A percentile compares a stretch with the other conserved stretches of the same genome.
These are phyloP conservation scores for Ophiothrix spiculata DNA, from an alignment of 35 echinoderm and acorn worm species.

Conservation along the genomic window DNA sequence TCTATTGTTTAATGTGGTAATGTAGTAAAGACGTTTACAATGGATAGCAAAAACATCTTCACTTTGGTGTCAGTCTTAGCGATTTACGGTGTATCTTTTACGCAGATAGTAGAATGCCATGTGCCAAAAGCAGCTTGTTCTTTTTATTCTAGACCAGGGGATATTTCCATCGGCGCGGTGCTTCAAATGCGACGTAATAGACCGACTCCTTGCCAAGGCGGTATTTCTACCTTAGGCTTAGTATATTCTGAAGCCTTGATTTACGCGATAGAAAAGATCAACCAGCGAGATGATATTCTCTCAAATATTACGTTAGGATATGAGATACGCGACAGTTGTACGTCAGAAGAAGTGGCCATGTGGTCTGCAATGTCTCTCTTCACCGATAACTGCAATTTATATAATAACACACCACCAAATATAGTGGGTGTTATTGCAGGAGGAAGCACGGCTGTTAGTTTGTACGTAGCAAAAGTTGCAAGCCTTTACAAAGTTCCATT, in stretches of 20 bases:
- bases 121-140: neutral
- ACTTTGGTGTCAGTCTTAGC: too few relatives aligned
- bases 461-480: neutral
- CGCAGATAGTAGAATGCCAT: too few relatives aligned
- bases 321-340: constrained; percentile 34
- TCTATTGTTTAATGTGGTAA: too few relatives aligned
- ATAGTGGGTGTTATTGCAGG: neutral
- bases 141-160: neutral
- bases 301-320: constrained; percentile 30
- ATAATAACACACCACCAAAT: neutral
- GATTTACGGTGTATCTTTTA: too few relatives aligned
- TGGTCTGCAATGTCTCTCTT: neutral
- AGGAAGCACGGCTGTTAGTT: neutral
- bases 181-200: neutral
- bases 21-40: too few relatives aligned
- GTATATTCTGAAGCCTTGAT: constrained; percentile 20
- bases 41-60: too few relatives aligned
- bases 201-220: neutral
- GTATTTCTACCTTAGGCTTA: neutral
- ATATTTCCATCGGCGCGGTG: neutral
- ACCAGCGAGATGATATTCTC: constrained; percentile 29
- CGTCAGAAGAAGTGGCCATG: constrained; percentile 4
- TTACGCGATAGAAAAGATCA: constrained; percentile 27
- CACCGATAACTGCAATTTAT: neutral
- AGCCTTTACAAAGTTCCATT: neutral